These are phyloP conservation scores for human (Homo sapiens) DNA, from an alignment of 2,113 vertebrate genomes.

Conservation along the genomic window GRCh38 chr15:72844501-72845000, in stretches of 20 bases:
- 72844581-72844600: too few species aligned
- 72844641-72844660: too few species aligned
- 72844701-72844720: neutral
- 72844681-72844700: too few species aligned
- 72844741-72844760: neutral
- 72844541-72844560: too few species aligned
- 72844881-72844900: neutral
- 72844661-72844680: too few species aligned
- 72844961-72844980: neutral
- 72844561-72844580: too few species aligned
- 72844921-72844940: neutral
- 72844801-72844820: neutral
- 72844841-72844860: neutral
- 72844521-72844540: too few species aligned
- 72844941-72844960: neutral
- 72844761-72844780: neutral
- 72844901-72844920: neutral
- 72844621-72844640: too few species aligned
- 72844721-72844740: neutral
- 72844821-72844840: neutral
- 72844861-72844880: neutral
- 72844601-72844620: too few species aligned
- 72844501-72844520: too few species aligned
- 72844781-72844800: neutral
- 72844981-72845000: neutral